Conservation (phyloP, 2,888 invertebrate genomes). For the Protophormia terraenovae region DNA sequence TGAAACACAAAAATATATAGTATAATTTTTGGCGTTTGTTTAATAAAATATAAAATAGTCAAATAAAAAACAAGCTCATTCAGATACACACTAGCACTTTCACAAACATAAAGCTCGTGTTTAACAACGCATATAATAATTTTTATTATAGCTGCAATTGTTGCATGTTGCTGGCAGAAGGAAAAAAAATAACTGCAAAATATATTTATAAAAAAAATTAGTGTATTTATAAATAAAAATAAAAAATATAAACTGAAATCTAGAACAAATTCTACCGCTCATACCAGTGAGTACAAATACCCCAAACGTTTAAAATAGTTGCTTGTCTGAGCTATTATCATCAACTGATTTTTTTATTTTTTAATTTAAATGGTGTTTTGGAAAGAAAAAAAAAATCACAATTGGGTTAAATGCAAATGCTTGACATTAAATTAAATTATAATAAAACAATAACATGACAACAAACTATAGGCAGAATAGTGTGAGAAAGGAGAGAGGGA, state of each 20-base stretch:
- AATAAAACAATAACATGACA: constrained; percentile 63
- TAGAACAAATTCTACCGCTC: background rate
- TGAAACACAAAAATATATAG: constrained; percentile 16
- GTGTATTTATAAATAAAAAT: constrained; percentile 40
- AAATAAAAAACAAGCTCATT: too few species aligned
- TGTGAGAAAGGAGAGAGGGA: too few species aligned
- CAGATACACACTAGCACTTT: background rate
- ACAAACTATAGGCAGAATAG: constrained; percentile 3
- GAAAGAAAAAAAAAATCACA: background rate
- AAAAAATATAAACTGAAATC: background rate
- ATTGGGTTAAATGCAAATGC: constrained; percentile 71
- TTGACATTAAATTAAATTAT: constrained; percentile 71
- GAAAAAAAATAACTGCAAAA: background rate
- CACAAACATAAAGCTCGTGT: constrained; percentile 56
- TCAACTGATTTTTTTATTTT: constrained; percentile 29
- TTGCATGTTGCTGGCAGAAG: constrained; percentile 58
- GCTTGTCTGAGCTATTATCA: constrained; percentile 46
- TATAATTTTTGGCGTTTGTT: constrained; percentile 60
- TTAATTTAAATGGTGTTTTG: background rate
- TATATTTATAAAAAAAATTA: constrained; percentile 15
- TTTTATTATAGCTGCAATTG: constrained; percentile 66
- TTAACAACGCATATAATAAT: constrained; percentile 68
- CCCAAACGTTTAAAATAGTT: constrained; percentile 27
- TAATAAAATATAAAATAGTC: constrained; percentile 24
- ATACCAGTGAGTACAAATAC: background rate